Evolutionary conservation across 2,888 invertebrate genomes (phyloP).

Genomic region (Eurytoma adleriae): DNA sequence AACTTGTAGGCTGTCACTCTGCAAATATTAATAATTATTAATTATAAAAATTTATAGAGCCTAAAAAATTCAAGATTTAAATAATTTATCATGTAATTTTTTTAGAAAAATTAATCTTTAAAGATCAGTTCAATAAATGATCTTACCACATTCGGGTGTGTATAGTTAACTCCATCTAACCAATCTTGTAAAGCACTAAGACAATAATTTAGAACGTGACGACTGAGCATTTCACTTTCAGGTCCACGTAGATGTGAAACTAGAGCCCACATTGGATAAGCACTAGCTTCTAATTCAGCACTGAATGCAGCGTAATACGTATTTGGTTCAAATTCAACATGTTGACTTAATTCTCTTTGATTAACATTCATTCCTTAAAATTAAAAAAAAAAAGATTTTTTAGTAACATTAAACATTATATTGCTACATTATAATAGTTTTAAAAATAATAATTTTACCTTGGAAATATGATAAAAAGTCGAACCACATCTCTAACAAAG

Average conservation of each 20-base stretch:
- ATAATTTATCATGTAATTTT: background rate
- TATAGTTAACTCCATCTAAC: slow-evolving; percentile 90
- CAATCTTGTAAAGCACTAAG: slow-evolving; percentile 89
- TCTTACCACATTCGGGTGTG: slow-evolving; percentile 82
- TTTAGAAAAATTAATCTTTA: no score
- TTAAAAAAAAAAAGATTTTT: slow-evolving; percentile 1
- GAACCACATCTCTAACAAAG: slow-evolving; percentile 97
- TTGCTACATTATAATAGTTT: background rate
- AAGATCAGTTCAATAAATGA: background rate
- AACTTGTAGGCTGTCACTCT: slow-evolving; percentile 90
- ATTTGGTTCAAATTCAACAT: slow-evolving; percentile 97
- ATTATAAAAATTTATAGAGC: background rate
- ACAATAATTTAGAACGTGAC: slow-evolving; percentile 87
- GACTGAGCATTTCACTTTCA: slow-evolving; percentile 85
- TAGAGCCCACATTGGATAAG: slow-evolving; percentile 98
- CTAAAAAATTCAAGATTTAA: background rate
- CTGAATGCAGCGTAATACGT: slow-evolving; percentile 99
- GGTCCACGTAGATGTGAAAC: slow-evolving; percentile 90
- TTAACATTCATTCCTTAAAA: slow-evolving; percentile 95
- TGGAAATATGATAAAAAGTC: slow-evolving; percentile 95
- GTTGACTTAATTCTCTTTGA: slow-evolving; percentile 91
- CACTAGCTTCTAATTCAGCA: slow-evolving; percentile 97
- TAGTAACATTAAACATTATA: background rate
- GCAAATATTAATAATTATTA: slow-evolving; percentile 54
- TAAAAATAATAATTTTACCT: slow-evolving; percentile 78